Evolutionary conservation across 2,888 invertebrate genomes (phyloP).

Genomic region (Dexiosoma caninum): DNA sequence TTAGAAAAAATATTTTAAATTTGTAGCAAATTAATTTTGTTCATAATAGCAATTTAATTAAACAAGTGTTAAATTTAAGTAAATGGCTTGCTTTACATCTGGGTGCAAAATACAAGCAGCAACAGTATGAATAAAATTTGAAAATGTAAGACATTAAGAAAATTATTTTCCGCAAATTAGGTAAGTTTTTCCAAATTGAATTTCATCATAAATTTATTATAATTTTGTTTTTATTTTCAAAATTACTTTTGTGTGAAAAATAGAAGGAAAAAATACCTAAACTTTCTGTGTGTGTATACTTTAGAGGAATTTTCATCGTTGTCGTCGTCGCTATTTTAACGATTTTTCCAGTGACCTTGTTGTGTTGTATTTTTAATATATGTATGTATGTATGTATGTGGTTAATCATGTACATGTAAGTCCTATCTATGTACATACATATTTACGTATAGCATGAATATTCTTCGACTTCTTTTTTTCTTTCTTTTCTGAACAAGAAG

Average conservation of each 20-base stretch:
- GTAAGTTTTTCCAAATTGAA: constrained; percentile 27
- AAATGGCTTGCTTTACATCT: background rate
- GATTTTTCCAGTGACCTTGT: constrained; percentile 79
- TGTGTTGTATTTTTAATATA: constrained; percentile 68
- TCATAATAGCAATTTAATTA: background rate
- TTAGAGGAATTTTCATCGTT: constrained; percentile 62
- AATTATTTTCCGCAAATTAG: background rate
- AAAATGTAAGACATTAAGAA: constrained; percentile 34
- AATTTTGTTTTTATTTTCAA: constrained; percentile 10
- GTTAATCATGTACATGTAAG: background rate
- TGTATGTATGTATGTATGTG: background rate
- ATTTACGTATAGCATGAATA: constrained; percentile 17
- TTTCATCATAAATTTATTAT: constrained; percentile 17
- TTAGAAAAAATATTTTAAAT: background rate
- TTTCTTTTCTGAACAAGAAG: constrained; percentile 6
- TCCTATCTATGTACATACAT: background rate
- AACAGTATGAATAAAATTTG: background rate
- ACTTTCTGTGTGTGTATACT: constrained; percentile 69
- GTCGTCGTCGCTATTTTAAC: constrained; percentile 70
- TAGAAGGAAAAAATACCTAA: constrained; percentile 37
- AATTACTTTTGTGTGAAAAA: constrained; percentile 41
- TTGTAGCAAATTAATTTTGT: background rate
- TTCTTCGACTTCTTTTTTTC: constrained; percentile 1
- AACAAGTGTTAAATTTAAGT: background rate
- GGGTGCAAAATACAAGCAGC: background rate